These are phyloP conservation scores for Phragmatobia fuliginosa DNA, from an alignment of 2,888 invertebrate species.

Conservation along the genomic window DNA sequence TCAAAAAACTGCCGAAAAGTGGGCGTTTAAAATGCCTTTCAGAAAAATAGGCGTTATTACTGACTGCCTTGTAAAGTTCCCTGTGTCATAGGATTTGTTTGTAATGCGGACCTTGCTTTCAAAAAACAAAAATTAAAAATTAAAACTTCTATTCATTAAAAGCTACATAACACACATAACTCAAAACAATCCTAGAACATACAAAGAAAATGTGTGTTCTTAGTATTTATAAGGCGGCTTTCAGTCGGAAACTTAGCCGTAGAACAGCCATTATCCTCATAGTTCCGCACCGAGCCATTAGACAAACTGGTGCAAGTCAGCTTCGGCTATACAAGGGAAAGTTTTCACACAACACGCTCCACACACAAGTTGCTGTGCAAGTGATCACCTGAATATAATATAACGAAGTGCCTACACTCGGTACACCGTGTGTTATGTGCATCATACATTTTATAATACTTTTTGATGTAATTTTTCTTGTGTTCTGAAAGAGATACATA, in stretches of 20 bases:
- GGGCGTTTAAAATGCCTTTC: too few species aligned
- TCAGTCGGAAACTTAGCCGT: background rate
- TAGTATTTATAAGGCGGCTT: slow-evolving; percentile 5
- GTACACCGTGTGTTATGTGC: background rate
- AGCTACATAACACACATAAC: background rate
- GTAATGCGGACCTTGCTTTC: too few species aligned
- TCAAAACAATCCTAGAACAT: background rate
- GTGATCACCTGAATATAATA: background rate
- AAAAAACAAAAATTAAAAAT: too few species aligned
- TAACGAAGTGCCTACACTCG: background rate
- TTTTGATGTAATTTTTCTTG: background rate
- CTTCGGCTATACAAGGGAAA: background rate
- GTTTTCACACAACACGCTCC: slow-evolving; percentile 10
- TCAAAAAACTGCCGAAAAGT: too few species aligned
- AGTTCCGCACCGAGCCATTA: slow-evolving; percentile 9
- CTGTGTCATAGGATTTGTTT: too few species aligned
- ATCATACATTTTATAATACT: background rate
- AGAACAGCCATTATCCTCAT: slow-evolving; percentile 9
- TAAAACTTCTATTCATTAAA: background rate
- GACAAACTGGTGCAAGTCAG: slow-evolving; percentile 10
- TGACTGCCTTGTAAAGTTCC: too few species aligned
- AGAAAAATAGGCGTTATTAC: too few species aligned
- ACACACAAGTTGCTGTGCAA: slow-evolving; percentile 4
- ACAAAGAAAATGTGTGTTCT: background rate
- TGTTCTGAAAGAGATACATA: too few species aligned